Evolutionary conservation across 2,113 vertebrate species (phyloP), one percentile per base, ranked within the genome.

Genomic region (Ciconia boyciana): DNA sequence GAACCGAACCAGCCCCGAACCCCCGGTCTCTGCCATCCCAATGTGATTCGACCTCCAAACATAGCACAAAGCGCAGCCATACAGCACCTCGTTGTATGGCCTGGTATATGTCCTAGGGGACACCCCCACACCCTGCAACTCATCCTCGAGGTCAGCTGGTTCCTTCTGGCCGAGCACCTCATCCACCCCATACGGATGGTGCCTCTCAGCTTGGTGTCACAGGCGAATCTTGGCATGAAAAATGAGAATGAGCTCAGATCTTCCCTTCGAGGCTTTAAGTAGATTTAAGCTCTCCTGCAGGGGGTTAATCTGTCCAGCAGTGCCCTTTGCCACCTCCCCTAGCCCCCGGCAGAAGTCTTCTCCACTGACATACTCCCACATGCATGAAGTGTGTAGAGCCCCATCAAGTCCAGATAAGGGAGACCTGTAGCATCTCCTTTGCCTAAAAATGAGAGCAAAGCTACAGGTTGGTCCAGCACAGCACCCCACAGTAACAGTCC

Each of bases 151-250:
- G 17, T 43, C 66, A 80, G 55, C 14, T 3, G 0, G 1, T 46
- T 41, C 69, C 49, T 43, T 49, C 46, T n/a, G 54, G 34, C 60
- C 2, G 2, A 70, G 74, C 64, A 58, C 10, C 74, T 71, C 43
- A 17, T 32, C 46, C 5, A 4, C 34, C 39, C 65, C 3, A 0
- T 36, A 26, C 0, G 4, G 57, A 44, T 7, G n/a, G 26, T 77
- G 58, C 64, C 48, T 74, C 68, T 55, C 65, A 26, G 61, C 74
- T 82, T 29, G 43, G 32, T 70, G 89, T 91, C 1, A 1, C 26
- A 43, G 55, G 39, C 0, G 0, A 77, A 75, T 32, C 46, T 66
- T 25, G 0, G 65, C 60, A 60, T 12, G 48, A 55, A 51, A 88
- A 54, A 71, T 6, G 19, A 54, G 61, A 85, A 90, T 2, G 43